phyloP scores from a whole-genome alignment of 2,797 vertebrate species.

The Epinephelus coioides region DNA sequence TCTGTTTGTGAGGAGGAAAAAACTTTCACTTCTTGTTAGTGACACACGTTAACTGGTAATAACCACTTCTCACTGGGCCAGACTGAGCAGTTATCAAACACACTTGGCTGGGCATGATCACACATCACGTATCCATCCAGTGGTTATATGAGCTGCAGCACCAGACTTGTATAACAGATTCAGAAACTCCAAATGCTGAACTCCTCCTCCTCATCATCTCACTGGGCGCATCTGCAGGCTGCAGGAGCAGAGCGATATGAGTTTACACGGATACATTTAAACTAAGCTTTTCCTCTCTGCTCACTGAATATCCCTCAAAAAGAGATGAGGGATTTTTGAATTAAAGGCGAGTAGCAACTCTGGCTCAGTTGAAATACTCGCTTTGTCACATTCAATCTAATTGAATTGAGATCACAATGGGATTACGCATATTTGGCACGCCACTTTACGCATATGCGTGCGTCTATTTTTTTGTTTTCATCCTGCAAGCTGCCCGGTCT shows the following conservation, averaged over 20 bases:
- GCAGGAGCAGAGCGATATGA: constrained; percentile 80
- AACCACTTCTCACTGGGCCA: not conserved
- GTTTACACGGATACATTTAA: constrained; percentile 74
- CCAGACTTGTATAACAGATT: constrained; percentile 88
- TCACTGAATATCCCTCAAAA: constrained; percentile 42
- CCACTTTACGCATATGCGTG: constrained; percentile 80
- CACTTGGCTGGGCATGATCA: constrained; percentile 30
- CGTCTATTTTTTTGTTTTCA: constrained; percentile 83
- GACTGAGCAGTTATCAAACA: constrained; percentile 51
- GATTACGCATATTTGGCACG: constrained; percentile 74
- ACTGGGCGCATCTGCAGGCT: constrained; percentile 77
- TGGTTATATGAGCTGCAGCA: constrained; percentile 75
- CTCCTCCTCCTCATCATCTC: constrained; percentile 87
- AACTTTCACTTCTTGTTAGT: not conserved
- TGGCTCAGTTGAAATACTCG: constrained; percentile 38
- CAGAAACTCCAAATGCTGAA: constrained; percentile 88
- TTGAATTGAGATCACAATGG: constrained; percentile 74
- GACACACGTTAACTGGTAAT: not conserved
- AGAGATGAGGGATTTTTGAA: constrained; percentile 57
- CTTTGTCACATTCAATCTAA: constrained; percentile 24
- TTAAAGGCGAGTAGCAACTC: constrained; percentile 20
- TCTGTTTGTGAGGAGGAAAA: constrained; percentile 14
- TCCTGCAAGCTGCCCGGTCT: constrained; percentile 81
- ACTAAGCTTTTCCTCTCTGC: constrained; percentile 52
- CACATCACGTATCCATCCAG: constrained; percentile 62